A percentile compares a stretch with the other conserved stretches of the same genome.
Evolutionary conservation across 1,140 invertebrate genomes (phyloP).

Genomic region (Callitettix versicolor): DNA sequence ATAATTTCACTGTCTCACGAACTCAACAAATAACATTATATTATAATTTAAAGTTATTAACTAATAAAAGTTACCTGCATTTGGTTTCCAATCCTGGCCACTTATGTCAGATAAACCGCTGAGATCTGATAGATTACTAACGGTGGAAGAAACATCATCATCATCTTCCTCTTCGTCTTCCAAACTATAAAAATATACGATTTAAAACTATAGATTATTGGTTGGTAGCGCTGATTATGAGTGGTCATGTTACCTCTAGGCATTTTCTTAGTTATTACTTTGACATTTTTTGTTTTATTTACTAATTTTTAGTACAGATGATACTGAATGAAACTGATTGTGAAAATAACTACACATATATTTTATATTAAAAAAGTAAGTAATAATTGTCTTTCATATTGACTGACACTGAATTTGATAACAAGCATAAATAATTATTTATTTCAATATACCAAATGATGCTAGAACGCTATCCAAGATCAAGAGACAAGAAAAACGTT

Average conservation of each 20-base stretch:
- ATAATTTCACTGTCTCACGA: too few species aligned
- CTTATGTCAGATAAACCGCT: conserved; percentile 53
- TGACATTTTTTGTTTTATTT: not conserved
- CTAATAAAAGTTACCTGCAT: conserved; percentile 36
- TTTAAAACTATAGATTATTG: too few species aligned
- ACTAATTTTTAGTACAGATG: too few species aligned
- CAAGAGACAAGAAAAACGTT: too few species aligned
- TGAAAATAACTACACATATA: not conserved
- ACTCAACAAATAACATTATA: conserved; percentile 1
- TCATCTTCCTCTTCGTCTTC: conserved; percentile 21
- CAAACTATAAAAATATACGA: conserved; percentile 2
- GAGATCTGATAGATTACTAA: conserved; percentile 50
- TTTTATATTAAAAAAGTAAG: not conserved
- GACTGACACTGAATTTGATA: too few species aligned
- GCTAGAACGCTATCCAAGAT: too few species aligned
- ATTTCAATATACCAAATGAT: too few species aligned
- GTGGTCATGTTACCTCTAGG: not conserved
- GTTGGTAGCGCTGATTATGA: too few species aligned
- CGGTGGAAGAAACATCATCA: conserved; percentile 21
- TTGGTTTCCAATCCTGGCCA: conserved; percentile 49
- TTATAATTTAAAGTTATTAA: conserved; percentile 7
- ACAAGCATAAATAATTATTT: too few species aligned
- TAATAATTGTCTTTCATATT: too few species aligned
- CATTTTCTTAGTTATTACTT: not conserved
- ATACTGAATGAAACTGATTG: not conserved